Evolutionary conservation across 2,113 vertebrate species (phyloP), one percentile per base, ranked within the genome.

Genomic region (Prionailurus bengalensis): DNA sequence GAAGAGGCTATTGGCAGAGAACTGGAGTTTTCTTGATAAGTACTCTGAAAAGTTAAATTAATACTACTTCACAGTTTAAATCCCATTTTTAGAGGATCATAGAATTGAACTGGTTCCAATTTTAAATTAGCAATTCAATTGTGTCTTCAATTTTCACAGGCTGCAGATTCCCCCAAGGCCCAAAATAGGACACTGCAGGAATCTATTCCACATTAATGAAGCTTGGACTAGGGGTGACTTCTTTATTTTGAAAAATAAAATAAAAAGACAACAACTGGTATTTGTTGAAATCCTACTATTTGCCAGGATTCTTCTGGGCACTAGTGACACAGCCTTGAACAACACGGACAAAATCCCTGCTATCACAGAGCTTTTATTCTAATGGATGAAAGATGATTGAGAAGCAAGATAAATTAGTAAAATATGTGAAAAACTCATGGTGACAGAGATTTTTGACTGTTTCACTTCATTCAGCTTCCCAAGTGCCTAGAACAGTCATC

Each of bases 101-200:
- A 68, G 79, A 94, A 86, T 95, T 96, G 87, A 97, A 94, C 71
- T 55, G 55, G 48, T 65, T 96, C 83, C 96, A 89, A 42, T 66
- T 93, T 83, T 92, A 94, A 94, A 97, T 96, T 86, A 95, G 58
- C 68, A 95, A 68, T 89, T 94, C 89, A 73, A 90, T 83, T 89
- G 36, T 73, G 45, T 92, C 96, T 97, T 95, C 85, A 66, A 1
- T 61, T 89, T 94, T 89, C 68, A 82, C 65, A 51, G 88, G 39
- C 91, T 82, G 27, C 51, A 71, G 31, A n/a, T 79, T 87, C 61
- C 84, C 84, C 58, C 53, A 87, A 78, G 80, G 63, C 65, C 68
- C 90, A 68, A 87, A 87, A 82, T 63, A 66, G 48, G 45, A 39
- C 55, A 31, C 85, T 48, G 33, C 31, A 66, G 55, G 70, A 88